Percentiles rank a stretch among this genome's conserved stretches.
These are phyloP conservation scores for Galerucella calmariensis DNA, from an alignment of 2,888 invertebrate genomes.

Conservation along the genomic window DNA sequence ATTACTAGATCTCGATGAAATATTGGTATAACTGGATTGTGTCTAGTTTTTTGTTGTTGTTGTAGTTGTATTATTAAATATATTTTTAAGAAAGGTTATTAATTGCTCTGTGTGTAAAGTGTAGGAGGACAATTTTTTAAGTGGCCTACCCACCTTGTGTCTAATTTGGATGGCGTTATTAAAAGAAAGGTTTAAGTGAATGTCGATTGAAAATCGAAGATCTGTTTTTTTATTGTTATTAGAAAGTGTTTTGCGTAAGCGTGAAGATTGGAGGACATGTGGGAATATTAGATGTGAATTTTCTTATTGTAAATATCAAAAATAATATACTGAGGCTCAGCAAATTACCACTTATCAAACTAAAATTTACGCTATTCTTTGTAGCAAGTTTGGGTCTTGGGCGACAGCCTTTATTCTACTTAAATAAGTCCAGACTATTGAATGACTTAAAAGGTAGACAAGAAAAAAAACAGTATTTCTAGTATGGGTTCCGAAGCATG, in stretches of 20 bases:
- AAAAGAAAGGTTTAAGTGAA: slow-evolving; percentile 22
- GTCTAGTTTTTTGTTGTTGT: not conserved
- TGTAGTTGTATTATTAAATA: not conserved
- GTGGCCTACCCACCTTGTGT: slow-evolving; percentile 4
- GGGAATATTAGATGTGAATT: not conserved
- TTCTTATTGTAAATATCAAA: not conserved
- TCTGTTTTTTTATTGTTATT: not conserved
- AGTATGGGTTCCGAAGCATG: too few species aligned
- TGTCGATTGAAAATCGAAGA: not conserved
- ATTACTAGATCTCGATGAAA: slow-evolving; percentile 22
- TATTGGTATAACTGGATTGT: slow-evolving; percentile 11
- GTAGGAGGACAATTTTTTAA: slow-evolving; percentile 4
- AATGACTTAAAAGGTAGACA: too few species aligned
- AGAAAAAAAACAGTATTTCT: too few species aligned
- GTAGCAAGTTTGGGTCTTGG: too few species aligned
- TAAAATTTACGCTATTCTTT: too few species aligned
- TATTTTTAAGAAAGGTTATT: not conserved
- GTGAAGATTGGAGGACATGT: not conserved
- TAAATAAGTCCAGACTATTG: too few species aligned
- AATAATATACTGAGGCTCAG: too few species aligned
- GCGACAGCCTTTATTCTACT: too few species aligned
- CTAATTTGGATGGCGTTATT: slow-evolving; percentile 35
- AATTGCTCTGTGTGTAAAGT: slow-evolving; percentile 2
- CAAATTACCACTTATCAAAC: too few species aligned
- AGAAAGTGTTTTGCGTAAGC: not conserved